Evolutionary conservation across 2,113 vertebrate genomes (phyloP).

Genomic region (Eleginops maclovinus): DNA sequence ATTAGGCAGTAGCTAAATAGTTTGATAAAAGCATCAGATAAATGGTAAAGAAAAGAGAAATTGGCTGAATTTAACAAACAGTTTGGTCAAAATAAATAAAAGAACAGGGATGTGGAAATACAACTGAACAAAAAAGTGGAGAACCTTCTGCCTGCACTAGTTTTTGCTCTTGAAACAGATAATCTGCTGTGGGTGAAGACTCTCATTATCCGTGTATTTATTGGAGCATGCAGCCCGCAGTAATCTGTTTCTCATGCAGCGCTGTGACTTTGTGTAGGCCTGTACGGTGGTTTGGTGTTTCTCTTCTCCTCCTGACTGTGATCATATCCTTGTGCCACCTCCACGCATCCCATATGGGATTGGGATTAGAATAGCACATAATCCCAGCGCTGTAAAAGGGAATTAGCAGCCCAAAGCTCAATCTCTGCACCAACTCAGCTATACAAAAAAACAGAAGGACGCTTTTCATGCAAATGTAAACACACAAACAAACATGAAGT

Average conservation of each 20-base stretch:
- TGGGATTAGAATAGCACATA: constrained; percentile 83
- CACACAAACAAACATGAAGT: constrained; percentile 23
- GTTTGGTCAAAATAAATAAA: neutral
- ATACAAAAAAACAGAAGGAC: constrained; percentile 36
- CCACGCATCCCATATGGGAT: constrained; percentile 77
- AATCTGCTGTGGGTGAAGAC: constrained; percentile 11
- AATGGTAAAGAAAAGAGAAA: neutral
- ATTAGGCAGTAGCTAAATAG: too few species aligned
- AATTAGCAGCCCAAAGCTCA: constrained; percentile 77
- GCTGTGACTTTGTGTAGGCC: constrained; percentile 39
- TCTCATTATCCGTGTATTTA: constrained; percentile 5
- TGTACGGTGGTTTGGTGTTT: constrained; percentile 51
- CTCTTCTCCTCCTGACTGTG: constrained; percentile 54
- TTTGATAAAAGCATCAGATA: too few species aligned
- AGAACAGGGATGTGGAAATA: too few species aligned
- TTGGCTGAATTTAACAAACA: neutral
- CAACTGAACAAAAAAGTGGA: too few species aligned
- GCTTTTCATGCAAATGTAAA: constrained; percentile 27
- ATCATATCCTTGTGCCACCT: constrained; percentile 73
- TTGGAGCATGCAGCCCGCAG: constrained; percentile 23
- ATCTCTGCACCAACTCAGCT: constrained; percentile 61
- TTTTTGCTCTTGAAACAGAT: neutral
- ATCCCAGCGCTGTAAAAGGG: constrained; percentile 79
- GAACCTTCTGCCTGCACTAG: neutral
- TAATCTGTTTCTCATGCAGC: constrained; percentile 56